Evolutionary conservation across 2,888 invertebrate genomes (phyloP).

Genomic region (Osedax frankpressi): DNA sequence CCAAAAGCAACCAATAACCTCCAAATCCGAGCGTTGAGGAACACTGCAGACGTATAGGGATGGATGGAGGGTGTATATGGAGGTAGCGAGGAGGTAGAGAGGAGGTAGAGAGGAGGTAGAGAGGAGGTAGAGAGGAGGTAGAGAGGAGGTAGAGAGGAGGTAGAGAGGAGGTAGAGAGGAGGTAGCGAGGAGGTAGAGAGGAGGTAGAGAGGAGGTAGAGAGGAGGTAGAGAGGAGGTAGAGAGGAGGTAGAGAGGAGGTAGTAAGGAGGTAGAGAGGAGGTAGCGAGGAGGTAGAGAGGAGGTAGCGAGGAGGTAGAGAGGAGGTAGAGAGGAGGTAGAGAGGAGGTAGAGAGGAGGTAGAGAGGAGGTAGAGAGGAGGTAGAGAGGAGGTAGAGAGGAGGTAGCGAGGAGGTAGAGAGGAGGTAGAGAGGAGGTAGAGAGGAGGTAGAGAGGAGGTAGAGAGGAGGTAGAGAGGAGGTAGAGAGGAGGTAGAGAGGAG

Average conservation of each 20-base stretch:
- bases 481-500: background rate
- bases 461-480: background rate
- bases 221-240: background rate
- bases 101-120: background rate
- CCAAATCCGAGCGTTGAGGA: background rate
- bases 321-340: background rate
- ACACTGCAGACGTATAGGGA: background rate
- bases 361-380: background rate
- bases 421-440: background rate
- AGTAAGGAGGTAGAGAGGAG: background rate
- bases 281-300: background rate
- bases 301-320: background rate
- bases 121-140: background rate
- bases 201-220: background rate
- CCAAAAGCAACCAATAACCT: background rate
- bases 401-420: background rate
- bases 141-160: background rate
- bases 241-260: background rate
- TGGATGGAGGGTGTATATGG: too few relatives aligned
- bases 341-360: background rate
- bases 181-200: background rate
- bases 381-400: background rate
- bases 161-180: background rate
- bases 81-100: background rate
- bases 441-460: background rate